Evolutionary conservation across 2,888 invertebrate genomes (phyloP), one percentile per base, ranked within the genome.

Genomic region (Gari tellinella): DNA sequence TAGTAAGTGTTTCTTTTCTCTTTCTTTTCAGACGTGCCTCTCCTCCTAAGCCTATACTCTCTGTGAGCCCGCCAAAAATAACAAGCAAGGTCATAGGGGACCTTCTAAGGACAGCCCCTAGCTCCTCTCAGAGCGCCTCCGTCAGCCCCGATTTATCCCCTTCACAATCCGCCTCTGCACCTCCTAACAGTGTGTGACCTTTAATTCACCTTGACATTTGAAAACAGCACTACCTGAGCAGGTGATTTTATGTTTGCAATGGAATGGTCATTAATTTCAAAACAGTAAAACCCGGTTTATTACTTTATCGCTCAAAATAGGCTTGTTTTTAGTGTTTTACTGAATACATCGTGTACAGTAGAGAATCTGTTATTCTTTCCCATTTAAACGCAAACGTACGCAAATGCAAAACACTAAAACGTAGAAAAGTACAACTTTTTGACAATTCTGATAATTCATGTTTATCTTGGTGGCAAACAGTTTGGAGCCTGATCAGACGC

Each of bases 61-160:
- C 85, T 40, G 82, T 84, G 64, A 81, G 79, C 67, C 85, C 85
- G 52, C 84, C 85, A 52, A 83, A 84, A 83, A 75, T 86, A 60
- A 85, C 86, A 52, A 86, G 85, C 80, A 82, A 83, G 77, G 79
- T 84, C 52, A 83, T 85, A 53, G 84, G 81, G 48, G 80, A 73
- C 69, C 82, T 86, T 17, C 73, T 85, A 72, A 81, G 60, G 80
- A 81, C 78, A 40, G 66, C 72, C 58, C 67, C 73, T 45, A 57
- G 62, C 38, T 75, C 78, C 14, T 62, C 62, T 31, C 21, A 43
- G 45, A 48, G 57, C 17, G 45, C 63, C 43, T 53, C 64, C 43
- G 53, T 64, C 52, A 63, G 56, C 61, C 62, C 52, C 19, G 74
- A 65, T 41, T 53, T 40, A 15, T 64, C 76, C 43, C 67, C 70